A percentile compares a stretch with the other conserved stretches of the same genome.
phyloP scores from a whole-genome alignment of 92 coral and sea anemone genomes.

The Bergia sp. region DNA sequence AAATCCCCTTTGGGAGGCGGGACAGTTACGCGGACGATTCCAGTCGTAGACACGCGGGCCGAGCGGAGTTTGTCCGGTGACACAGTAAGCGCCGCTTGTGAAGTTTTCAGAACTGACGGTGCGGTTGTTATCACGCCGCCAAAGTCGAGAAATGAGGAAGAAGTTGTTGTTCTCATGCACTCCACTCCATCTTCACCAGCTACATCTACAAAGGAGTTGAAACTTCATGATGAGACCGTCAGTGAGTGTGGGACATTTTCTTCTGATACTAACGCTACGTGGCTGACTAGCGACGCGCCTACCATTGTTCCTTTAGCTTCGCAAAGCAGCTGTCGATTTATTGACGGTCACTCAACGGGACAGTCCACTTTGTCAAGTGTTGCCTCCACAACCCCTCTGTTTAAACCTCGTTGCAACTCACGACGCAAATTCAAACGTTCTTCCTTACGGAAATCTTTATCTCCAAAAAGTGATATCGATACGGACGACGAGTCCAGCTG shows the following conservation, averaged over 20 bases:
- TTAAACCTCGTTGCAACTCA: slow-evolving; percentile 64
- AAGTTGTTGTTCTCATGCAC: slow-evolving; percentile 69
- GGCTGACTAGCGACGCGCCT: slow-evolving; percentile 86
- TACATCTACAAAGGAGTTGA: slow-evolving; percentile 56
- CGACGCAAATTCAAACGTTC: slow-evolving; percentile 35
- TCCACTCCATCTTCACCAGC: slow-evolving; percentile 82
- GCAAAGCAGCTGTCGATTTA: slow-evolving; percentile 69
- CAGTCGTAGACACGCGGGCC: slow-evolving; percentile 34
- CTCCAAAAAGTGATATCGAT: slow-evolving; percentile 45
- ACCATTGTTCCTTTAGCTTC: slow-evolving; percentile 61
- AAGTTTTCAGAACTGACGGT: slow-evolving; percentile 77
- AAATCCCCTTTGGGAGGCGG: slow-evolving; percentile 40
- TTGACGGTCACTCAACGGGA: slow-evolving; percentile 88
- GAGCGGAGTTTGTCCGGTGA: slow-evolving; percentile 32
- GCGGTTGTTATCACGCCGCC: slow-evolving; percentile 84
- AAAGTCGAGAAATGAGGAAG: slow-evolving; percentile 59
- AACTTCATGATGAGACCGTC: slow-evolving; percentile 71
- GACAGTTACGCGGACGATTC: slow-evolving; percentile 45
- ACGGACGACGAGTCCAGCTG: slow-evolving; percentile 43
- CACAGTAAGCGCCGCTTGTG: slow-evolving; percentile 58
- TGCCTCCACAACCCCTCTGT: slow-evolving; percentile 76
- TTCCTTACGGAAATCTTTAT: slow-evolving; percentile 34
- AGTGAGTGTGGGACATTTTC: slow-evolving; percentile 91
- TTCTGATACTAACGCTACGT: slow-evolving; percentile 87
- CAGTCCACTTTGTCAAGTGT: slow-evolving; percentile 83